Evolutionary conservation across 2,888 invertebrate genomes (phyloP).

Genomic region (Conus canariensis): DNA sequence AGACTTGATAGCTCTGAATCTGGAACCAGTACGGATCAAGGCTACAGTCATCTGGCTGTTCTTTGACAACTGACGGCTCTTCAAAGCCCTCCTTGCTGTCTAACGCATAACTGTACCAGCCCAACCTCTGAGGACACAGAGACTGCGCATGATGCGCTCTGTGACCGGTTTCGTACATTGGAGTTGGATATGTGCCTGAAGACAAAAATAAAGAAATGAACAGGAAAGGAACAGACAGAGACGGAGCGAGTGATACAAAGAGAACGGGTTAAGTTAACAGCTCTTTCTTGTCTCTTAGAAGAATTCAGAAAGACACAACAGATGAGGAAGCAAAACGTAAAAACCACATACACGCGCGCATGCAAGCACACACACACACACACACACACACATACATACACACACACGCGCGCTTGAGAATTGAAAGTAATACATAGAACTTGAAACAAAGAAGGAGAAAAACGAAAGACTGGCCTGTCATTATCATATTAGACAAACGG

Average conservation of each 20-base stretch:
- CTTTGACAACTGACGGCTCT: no score
- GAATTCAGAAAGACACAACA: neutral
- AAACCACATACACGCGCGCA: neutral
- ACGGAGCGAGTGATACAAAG: no score
- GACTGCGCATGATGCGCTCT: neutral
- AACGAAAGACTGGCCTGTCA: no score
- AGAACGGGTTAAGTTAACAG: no score
- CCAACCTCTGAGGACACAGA: neutral
- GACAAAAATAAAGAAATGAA: neutral
- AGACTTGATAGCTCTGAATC: neutral
- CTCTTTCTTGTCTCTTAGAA: no score
- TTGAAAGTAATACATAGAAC: no score
- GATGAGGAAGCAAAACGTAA: neutral
- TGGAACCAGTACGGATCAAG: neutral
- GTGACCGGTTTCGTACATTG: conserved; percentile 16
- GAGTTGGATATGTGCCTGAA: neutral
- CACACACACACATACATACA: conserved; percentile 2
- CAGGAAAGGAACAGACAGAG: no score
- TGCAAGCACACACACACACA: conserved; percentile 4
- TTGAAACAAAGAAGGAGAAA: no score
- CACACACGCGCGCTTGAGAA: neutral
- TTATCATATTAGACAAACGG: no score
- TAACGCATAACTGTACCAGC: neutral
- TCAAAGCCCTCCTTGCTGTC: neutral
- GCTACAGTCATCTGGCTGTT: neutral